Conservation (phyloP, 2,888 invertebrate species). For the Chirona hameri region DNA sequence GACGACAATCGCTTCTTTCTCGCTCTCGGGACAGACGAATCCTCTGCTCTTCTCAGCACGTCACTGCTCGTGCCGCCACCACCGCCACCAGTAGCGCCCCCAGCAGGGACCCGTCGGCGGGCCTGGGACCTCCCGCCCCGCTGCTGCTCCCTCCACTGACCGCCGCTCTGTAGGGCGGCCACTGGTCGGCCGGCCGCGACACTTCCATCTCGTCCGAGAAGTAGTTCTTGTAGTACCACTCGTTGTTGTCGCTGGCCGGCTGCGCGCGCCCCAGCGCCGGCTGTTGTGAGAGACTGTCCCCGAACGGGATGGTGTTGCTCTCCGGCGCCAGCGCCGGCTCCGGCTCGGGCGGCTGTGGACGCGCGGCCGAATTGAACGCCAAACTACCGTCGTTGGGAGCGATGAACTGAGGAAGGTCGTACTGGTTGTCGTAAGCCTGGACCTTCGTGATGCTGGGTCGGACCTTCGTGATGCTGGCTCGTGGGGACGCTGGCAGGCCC, state of each 20-base stretch:
- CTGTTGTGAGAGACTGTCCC: neutral
- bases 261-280: neutral
- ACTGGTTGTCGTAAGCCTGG: constrained; percentile 2
- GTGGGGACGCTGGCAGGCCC: neutral
- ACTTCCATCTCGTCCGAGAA: neutral
- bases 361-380: too few relatives aligned
- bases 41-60: neutral
- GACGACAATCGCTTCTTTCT: too few relatives aligned
- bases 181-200: neutral
- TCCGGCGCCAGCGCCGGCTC: constrained; percentile 13
- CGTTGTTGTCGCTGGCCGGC: neutral
- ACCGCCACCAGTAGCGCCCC: neutral
- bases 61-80: neutral
- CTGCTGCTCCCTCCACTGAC: neutral
- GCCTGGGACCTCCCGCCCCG: neutral
- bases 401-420: constrained; percentile 6
- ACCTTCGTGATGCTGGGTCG: constrained; percentile 24
- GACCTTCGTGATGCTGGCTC: neutral
- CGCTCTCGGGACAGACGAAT: neutral
- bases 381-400: neutral
- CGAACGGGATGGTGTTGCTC: constrained; percentile 6
- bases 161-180: neutral
- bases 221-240: constrained; percentile 29
- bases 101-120: neutral
- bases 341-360: neutral